phyloP scores from a whole-genome alignment of 1,140 invertebrate genomes.

The Muscidifurax raptorellus region DNA sequence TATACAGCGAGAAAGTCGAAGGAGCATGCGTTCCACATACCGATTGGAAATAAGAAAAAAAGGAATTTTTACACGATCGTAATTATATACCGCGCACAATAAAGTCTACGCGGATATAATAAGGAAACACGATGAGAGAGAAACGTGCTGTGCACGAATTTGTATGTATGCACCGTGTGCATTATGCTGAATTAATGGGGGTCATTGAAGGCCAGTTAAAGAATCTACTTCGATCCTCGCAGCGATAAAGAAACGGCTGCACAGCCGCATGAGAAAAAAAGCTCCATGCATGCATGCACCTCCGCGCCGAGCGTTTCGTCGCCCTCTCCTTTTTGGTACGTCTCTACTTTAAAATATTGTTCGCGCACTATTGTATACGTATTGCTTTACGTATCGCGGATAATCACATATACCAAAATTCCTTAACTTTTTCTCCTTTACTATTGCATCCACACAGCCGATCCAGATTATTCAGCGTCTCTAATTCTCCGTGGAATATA shows the following conservation, averaged over 20 bases:
- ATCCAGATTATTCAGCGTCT: neutral
- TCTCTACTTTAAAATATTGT: slow-evolving; percentile 30
- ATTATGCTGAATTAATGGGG: slow-evolving; percentile 46
- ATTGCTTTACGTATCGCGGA: too few relatives aligned
- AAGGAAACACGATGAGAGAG: neutral
- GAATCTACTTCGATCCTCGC: slow-evolving; percentile 37
- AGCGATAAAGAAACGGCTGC: slow-evolving; percentile 38
- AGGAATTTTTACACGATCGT: slow-evolving; percentile 15
- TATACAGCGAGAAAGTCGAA: too few relatives aligned
- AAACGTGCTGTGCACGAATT: slow-evolving; percentile 17
- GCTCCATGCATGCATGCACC: neutral
- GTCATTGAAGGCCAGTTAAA: slow-evolving; percentile 29
- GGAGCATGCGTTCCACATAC: neutral
- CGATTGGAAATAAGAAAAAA: neutral
- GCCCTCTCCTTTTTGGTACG: neutral
- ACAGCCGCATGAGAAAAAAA: slow-evolving; percentile 21
- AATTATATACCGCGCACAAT: neutral
- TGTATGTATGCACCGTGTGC: slow-evolving; percentile 19
- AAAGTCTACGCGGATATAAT: neutral
- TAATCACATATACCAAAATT: too few relatives aligned
- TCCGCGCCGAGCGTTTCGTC: slow-evolving; percentile 51
- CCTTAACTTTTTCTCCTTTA: neutral
- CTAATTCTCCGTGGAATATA: slow-evolving; percentile 47
- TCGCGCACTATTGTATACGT: neutral
- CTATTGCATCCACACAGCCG: neutral